These are phyloP conservation scores for Rhinogobius similis DNA, from an alignment of 2,113 vertebrate species.

Conservation along the genomic window DNA sequence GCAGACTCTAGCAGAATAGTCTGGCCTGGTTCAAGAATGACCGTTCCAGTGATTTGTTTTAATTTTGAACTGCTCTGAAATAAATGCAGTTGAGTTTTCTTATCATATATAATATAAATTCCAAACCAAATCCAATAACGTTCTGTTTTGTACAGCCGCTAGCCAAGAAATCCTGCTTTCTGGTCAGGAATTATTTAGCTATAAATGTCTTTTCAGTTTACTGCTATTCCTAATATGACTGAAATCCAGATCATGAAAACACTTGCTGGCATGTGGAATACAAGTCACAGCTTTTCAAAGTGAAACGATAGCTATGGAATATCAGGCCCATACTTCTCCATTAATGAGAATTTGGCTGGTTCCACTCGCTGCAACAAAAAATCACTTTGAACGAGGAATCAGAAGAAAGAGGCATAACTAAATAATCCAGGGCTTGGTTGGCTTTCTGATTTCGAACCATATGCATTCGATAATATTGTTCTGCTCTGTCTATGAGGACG, in stretches of 20 bases:
- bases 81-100: not conserved
- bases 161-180: not conserved
- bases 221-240: slow-evolving; percentile 26
- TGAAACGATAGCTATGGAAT: slow-evolving; percentile 71
- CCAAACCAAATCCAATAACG: not conserved
- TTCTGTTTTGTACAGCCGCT: not conserved
- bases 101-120: not conserved
- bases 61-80: not conserved
- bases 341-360: slow-evolving; percentile 86
- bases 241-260: slow-evolving; percentile 4
- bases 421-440: slow-evolving; percentile 82
- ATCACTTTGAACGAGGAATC: slow-evolving; percentile 61
- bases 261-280: slow-evolving; percentile 38
- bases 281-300: slow-evolving; percentile 50
- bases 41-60: not conserved
- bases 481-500: slow-evolving; percentile 30
- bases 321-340: slow-evolving; percentile 77
- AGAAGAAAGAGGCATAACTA: slow-evolving; percentile 71
- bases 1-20: slow-evolving; percentile 13
- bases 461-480: slow-evolving; percentile 83
- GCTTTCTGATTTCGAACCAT: slow-evolving; percentile 76
- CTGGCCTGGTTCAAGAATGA: not conserved
- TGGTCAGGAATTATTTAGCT: not conserved
- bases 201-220: slow-evolving; percentile 4
- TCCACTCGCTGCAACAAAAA: slow-evolving; percentile 72